Conservation (phyloP, 2,797 vertebrate genomes). For the Lagorchestes hirsutus region DNA sequence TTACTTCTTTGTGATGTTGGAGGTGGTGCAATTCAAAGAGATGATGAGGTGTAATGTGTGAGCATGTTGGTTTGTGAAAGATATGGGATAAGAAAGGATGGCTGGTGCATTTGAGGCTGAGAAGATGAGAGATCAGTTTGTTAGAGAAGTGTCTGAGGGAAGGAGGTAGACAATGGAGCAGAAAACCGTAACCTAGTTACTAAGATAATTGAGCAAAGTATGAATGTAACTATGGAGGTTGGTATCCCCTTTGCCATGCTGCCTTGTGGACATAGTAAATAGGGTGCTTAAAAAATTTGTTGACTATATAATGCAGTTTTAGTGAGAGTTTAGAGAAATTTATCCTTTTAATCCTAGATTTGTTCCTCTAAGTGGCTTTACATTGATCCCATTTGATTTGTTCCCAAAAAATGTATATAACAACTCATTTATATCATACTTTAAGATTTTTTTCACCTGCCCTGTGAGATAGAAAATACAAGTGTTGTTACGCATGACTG, state of each 20-base stretch:
- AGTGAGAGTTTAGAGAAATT: slow-evolving; percentile 30
- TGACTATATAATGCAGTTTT: background rate
- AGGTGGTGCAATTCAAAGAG: background rate
- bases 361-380: background rate
- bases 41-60: background rate
- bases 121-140: background rate
- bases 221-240: background rate
- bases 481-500: background rate
- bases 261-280: background rate
- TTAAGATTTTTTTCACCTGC: background rate
- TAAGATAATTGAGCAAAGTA: background rate
- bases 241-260: too few relatives aligned
- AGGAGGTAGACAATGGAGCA: background rate
- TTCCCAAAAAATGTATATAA: background rate
- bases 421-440: background rate
- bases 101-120: background rate
- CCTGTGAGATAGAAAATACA: background rate
- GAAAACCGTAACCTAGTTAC: background rate
- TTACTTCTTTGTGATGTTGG: background rate
- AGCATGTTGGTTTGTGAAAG: background rate
- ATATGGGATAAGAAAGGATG: background rate
- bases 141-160: background rate
- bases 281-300: background rate
- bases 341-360: background rate
- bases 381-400: background rate